These are phyloP conservation scores for Scalopus aquaticus DNA, from an alignment of 2,113 vertebrate species.

Conservation along the genomic window DNA sequence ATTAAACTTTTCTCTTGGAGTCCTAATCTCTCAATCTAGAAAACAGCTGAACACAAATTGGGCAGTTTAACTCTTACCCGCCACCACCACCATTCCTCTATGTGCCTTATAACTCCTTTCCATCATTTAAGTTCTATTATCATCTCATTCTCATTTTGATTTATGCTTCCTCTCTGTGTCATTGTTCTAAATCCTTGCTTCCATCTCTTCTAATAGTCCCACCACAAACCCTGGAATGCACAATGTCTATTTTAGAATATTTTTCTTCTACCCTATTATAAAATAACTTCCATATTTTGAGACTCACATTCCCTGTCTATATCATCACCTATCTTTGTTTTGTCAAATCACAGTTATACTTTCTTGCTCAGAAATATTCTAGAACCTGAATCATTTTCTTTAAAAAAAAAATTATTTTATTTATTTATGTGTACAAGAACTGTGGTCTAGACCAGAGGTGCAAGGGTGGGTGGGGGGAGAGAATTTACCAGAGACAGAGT, in stretches of 20 bases:
- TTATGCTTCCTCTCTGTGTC: not conserved
- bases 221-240: not conserved
- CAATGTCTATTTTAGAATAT: not conserved
- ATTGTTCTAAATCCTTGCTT: not conserved
- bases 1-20: not conserved
- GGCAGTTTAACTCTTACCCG: not conserved
- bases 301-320: not conserved
- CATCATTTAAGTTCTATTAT: not conserved
- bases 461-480: no score
- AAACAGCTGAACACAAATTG: not conserved
- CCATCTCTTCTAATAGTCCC: not conserved
- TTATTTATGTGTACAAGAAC: no score
- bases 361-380: not conserved
- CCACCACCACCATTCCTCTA: not conserved
- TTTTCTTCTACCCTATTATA: not conserved
- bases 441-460: no score
- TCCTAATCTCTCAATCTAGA: no score
- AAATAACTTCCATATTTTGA: not conserved
- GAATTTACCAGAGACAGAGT: no score
- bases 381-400: not conserved
- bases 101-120: not conserved
- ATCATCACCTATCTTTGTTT: not conserved
- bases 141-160: not conserved
- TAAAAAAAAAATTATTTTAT: no score
- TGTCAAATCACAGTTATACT: not conserved